Conservation (phyloP, 2,888 invertebrate genomes). For the Nudaria mundana region DNA sequence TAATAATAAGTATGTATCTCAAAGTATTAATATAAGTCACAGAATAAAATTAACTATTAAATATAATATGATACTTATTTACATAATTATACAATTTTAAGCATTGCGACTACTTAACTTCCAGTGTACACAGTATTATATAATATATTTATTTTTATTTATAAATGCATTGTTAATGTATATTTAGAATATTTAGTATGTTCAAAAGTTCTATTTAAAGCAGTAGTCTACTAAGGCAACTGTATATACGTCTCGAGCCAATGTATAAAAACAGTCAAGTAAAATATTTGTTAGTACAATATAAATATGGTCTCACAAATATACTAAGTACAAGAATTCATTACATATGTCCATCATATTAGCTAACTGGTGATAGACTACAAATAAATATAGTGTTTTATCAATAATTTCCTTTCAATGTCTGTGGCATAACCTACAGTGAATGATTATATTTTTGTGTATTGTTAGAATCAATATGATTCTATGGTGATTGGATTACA, state of each 20-base stretch:
- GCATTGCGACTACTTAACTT: too few relatives aligned
- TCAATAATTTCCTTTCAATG: too few relatives aligned
- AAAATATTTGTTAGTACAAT: background rate
- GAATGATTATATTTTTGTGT: too few relatives aligned
- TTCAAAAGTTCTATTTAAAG: background rate
- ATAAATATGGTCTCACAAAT: background rate
- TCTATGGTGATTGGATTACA: too few relatives aligned
- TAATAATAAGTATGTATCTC: too few relatives aligned
- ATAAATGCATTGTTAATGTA: constrained; percentile 7
- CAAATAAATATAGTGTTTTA: too few relatives aligned
- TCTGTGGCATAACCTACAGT: too few relatives aligned
- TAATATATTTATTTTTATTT: background rate
- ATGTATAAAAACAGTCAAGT: background rate
- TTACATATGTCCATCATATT: background rate
- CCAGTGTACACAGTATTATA: too few relatives aligned
- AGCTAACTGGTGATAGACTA: too few relatives aligned
- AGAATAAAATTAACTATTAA: background rate
- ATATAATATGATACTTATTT: constrained; percentile 4
- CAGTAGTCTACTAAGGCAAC: background rate
- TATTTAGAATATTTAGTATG: background rate
- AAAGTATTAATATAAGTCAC: constrained; percentile 5
- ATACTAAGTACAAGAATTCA: background rate
- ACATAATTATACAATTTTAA: too few relatives aligned
- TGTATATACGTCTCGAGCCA: background rate
- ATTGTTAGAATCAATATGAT: too few relatives aligned